A percentile compares a stretch with the other conserved stretches of the same genome.
phyloP scores from a whole-genome alignment of 2,797 vertebrate species.

The Sebastes matsubarae region DNA sequence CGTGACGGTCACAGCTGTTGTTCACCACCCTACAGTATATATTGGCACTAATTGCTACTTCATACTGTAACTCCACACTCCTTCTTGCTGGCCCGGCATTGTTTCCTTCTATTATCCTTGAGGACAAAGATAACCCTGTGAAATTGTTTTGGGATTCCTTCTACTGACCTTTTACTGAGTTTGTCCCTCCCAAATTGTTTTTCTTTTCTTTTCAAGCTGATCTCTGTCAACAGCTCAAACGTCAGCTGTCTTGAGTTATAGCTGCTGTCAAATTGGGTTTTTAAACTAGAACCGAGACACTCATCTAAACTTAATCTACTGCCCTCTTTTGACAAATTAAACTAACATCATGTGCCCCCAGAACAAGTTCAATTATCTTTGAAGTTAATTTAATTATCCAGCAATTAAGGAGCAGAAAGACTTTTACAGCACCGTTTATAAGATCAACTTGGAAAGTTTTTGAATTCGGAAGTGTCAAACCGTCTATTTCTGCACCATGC shows the following conservation, averaged over 20 bases:
- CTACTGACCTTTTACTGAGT: constrained; percentile 13
- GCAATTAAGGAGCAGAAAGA: not conserved
- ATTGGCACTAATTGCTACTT: constrained; percentile 8
- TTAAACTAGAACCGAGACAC: not conserved
- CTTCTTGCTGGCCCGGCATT: constrained; percentile 46
- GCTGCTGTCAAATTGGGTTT: not conserved
- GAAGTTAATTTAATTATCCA: not conserved
- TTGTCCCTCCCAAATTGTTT: not conserved
- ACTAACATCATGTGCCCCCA: not conserved
- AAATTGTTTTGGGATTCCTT: constrained; percentile 59
- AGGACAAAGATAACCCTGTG: constrained; percentile 73
- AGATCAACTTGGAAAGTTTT: not conserved
- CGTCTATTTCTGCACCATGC: not conserved
- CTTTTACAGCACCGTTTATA: not conserved
- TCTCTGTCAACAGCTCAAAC: not conserved
- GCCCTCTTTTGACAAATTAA: not conserved
- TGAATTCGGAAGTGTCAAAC: not conserved
- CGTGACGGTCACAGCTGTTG: constrained; percentile 27
- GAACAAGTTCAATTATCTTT: not conserved
- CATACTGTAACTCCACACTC: constrained; percentile 40
- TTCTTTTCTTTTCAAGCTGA: not conserved
- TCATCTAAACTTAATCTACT: not conserved
- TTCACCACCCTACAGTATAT: not conserved
- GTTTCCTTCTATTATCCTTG: constrained; percentile 58
- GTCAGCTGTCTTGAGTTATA: not conserved